Conservation (phyloP, 2,797 vertebrate species). For the Pangasius macronema region DNA sequence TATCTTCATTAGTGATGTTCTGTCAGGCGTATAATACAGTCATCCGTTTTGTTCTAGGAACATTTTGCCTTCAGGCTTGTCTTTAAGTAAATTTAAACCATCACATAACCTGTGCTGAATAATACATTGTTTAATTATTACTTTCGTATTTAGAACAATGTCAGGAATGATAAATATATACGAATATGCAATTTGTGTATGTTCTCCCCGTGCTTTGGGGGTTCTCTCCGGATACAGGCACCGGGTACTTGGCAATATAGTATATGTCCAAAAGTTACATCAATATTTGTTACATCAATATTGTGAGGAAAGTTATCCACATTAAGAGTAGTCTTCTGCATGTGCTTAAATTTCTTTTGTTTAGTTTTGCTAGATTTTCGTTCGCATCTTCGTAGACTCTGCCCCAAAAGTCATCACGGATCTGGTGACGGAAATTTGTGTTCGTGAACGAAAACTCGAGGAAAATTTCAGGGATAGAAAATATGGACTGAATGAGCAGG, state of each 20-base stretch:
- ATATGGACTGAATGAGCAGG: not conserved
- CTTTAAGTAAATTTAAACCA: not conserved
- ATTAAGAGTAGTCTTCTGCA: not conserved
- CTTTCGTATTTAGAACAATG: not conserved
- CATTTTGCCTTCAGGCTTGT: not conserved
- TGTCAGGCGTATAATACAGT: conserved; percentile 14
- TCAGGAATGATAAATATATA: not conserved
- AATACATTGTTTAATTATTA: not conserved
- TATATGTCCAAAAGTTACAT: not conserved
- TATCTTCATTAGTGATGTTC: conserved; percentile 24
- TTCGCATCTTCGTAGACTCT: too few species aligned
- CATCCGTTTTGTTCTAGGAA: not conserved
- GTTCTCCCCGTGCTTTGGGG: too few species aligned
- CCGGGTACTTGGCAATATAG: not conserved
- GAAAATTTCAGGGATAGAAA: not conserved
- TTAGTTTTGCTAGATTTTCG: not conserved
- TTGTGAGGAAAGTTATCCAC: not conserved
- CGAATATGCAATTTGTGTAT: not conserved
- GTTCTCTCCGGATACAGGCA: too few species aligned
- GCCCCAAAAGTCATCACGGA: too few species aligned
- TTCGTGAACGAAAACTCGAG: too few species aligned
- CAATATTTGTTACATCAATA: not conserved
- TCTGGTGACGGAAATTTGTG: too few species aligned
- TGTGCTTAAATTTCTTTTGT: not conserved
- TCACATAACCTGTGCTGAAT: not conserved